phyloP scores from a whole-genome alignment of 2,113 vertebrate genomes.

The Cariama cristata region DNA sequence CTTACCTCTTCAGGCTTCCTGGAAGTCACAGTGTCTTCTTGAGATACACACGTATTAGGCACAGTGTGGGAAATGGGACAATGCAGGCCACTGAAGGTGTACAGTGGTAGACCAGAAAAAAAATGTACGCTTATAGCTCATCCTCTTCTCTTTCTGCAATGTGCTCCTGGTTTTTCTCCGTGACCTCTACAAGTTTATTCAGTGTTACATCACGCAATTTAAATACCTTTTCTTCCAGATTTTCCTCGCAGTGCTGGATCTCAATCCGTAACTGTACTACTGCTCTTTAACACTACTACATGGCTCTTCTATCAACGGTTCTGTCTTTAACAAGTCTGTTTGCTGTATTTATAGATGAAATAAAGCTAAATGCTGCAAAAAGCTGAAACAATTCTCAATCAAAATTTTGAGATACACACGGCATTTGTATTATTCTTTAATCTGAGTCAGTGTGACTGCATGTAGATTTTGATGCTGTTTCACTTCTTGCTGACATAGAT shows the following conservation, averaged over 20 bases:
- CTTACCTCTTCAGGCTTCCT: background rate
- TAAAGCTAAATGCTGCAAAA: background rate
- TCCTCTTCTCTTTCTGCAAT: background rate
- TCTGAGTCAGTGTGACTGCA: background rate
- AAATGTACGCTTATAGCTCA: accelerated
- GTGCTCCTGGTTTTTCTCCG: background rate
- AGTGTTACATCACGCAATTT: background rate
- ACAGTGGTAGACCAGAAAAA: background rate
- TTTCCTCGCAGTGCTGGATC: background rate
- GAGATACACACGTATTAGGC: background rate
- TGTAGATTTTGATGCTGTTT: background rate
- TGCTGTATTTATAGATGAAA: background rate
- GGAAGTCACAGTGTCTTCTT: background rate
- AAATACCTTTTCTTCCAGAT: background rate
- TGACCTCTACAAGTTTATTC: background rate
- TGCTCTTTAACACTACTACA: background rate
- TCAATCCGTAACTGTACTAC: background rate
- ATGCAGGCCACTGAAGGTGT: background rate
- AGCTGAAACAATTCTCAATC: background rate
- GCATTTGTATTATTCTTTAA: background rate
- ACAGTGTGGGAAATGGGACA: background rate
- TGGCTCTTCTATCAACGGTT: background rate
- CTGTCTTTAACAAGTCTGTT: background rate
- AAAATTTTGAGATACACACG: background rate
- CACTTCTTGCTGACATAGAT: background rate